Evolutionary conservation across 2,888 invertebrate genomes (phyloP), one percentile per base, ranked within the genome.

Genomic region (Oligia fasciuncula): DNA sequence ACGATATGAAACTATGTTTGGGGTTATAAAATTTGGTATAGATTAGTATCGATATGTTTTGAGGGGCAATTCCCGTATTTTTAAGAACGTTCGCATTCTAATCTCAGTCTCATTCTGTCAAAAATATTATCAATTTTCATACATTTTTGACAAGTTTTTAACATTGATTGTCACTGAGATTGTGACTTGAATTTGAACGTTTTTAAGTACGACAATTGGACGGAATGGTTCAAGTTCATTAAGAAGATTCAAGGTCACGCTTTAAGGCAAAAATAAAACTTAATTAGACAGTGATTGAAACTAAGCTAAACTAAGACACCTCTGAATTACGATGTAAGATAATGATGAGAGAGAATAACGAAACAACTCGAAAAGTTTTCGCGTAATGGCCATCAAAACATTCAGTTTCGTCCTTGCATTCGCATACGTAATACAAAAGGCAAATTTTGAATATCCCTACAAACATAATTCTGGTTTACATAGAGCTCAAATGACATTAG

Each of bases 1-100:
- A 72, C 75, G 43, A 70, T 73, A 65, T 54, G 71, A 79, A 84
- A 87, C 14, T 86, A 78, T 35, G 29, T 19, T 29, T 5, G 46
- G 23, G 11, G 11, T 35, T n/a, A 49, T 62, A 63, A 29, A 51
- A 67, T 35, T 63, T 70, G 14, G 5, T 60, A 9, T 40, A 35
- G 60, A 57, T 54, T 51, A 23, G 19, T 57, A 57, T 23, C 57
- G 23, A 57, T n/a, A 9, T 57, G 1, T 57, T n/a, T 23, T n/a
- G 57, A 57, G 0, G 11, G 57, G 23, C 9, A 23, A 9, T n/a
- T 57, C 3, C 23, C 9, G 57, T 23, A 57, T 23, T 57, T 54
- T 19, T 23, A 23, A 9, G 9, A 57, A 57, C 23, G 17, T 51
- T 51, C 17, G 17, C 17, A 51, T 51, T 51, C 5, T 51, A 17